Percentiles rank a stretch among this genome's conserved stretches.
Evolutionary conservation across 2,797 vertebrate genomes (phyloP).

Genomic region (Poeciliopsis turneri): DNA sequence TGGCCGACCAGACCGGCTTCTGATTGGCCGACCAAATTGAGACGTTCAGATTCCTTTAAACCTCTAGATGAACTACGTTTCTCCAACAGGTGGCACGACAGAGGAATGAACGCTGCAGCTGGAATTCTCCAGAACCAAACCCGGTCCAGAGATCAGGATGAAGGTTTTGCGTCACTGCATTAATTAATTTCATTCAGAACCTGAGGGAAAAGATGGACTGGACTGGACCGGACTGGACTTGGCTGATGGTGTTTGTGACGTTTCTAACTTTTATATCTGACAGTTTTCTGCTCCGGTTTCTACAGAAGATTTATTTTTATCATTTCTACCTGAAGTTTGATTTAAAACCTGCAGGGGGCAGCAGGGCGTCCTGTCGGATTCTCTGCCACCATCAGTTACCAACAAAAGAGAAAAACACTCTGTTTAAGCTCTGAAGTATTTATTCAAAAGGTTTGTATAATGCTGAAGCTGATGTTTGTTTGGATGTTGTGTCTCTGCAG

Average conservation of each 20-base stretch:
- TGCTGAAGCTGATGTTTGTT: not conserved
- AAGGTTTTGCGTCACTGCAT: not conserved
- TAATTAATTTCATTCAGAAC: not conserved
- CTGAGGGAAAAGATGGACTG: not conserved
- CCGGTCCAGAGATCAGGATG: not conserved
- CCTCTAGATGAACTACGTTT: not conserved
- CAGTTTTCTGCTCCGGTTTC: not conserved
- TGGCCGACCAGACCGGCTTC: conserved; percentile 80
- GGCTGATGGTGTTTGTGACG: not conserved
- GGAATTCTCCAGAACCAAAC: not conserved
- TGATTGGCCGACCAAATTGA: not conserved
- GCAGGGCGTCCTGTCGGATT: not conserved
- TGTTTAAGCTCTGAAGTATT: not conserved
- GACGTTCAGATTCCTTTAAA: not conserved
- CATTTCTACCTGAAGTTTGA: not conserved
- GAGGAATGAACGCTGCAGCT: not conserved
- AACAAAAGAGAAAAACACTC: not conserved
- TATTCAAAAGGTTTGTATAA: not conserved
- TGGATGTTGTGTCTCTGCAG: not conserved
- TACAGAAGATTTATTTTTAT: conserved; percentile 5
- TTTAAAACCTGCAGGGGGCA: not conserved
- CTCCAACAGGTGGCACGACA: not conserved
- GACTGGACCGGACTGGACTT: not conserved
- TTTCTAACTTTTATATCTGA: not conserved
- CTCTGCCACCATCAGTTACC: not conserved